Evolutionary conservation across 2,888 invertebrate species (phyloP).

Genomic region (Chaetoderma sp.): DNA sequence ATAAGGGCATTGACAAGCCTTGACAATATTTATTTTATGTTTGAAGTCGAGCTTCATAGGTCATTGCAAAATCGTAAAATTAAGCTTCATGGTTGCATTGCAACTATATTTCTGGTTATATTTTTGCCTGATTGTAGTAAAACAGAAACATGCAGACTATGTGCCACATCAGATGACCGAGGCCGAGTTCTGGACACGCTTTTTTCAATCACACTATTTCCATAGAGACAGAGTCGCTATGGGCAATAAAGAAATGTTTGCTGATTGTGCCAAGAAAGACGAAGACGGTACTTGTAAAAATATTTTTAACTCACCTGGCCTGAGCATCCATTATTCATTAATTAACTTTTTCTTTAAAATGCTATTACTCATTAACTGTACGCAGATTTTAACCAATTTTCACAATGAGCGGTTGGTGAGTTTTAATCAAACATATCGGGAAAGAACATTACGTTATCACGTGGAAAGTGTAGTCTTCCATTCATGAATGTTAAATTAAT

Average conservation of each 20-base stretch:
- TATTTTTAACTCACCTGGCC: too few relatives aligned
- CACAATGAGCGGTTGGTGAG: too few relatives aligned
- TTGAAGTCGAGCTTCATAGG: too few relatives aligned
- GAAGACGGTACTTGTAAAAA: slow-evolving; percentile 76
- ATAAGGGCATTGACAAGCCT: too few relatives aligned
- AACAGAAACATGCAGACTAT: slow-evolving; percentile 94
- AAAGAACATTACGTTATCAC: neutral
- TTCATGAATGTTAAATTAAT: too few relatives aligned
- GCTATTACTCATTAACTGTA: too few relatives aligned
- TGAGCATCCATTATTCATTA: neutral
- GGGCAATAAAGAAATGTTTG: slow-evolving; percentile 85
- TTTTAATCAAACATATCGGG: neutral
- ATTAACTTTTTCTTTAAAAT: neutral
- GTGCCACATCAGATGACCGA: slow-evolving; percentile 96
- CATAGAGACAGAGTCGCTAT: slow-evolving; percentile 77
- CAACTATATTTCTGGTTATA: neutral
- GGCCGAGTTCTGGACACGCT: slow-evolving; percentile 98
- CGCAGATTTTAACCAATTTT: too few relatives aligned
- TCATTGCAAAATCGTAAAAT: neutral
- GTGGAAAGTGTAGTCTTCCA: too few relatives aligned
- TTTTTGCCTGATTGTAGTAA: slow-evolving; percentile 74
- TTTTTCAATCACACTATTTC: slow-evolving; percentile 98
- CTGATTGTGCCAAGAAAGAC: slow-evolving; percentile 97
- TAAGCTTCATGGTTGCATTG: neutral
- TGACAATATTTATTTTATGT: too few relatives aligned